Evolutionary conservation across 2,888 invertebrate genomes (phyloP).

Genomic region (Harpalus rubripes): DNA sequence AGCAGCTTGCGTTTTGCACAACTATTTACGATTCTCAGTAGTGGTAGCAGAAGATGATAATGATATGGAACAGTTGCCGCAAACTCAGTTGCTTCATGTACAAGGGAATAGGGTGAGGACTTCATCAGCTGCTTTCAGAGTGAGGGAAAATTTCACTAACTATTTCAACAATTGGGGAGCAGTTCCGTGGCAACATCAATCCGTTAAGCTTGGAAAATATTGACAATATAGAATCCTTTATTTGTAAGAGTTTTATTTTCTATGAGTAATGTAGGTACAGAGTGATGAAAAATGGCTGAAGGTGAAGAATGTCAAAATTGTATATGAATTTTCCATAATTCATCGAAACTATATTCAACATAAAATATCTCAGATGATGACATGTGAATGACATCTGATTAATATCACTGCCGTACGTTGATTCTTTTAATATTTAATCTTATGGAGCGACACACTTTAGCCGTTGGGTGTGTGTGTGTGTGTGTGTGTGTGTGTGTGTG

Average conservation of each 20-base stretch:
- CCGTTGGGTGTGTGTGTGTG: no score
- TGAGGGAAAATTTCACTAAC: slow-evolving; percentile 1
- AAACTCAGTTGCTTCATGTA: not conserved
- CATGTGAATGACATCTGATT: no score
- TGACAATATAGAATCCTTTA: not conserved
- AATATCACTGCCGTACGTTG: no score
- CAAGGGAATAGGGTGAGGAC: not conserved
- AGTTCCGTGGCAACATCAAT: slow-evolving; percentile 19
- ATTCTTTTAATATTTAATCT: no score
- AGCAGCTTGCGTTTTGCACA: not conserved
- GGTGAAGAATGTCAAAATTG: no score
- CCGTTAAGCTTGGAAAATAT: slow-evolving; percentile 13
- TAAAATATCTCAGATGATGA: no score
- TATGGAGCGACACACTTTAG: no score
- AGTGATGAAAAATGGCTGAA: no score
- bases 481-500: no score
- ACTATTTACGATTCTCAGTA: not conserved
- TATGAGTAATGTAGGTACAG: slow-evolving; percentile 12
- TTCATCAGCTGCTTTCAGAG: slow-evolving; percentile 1
- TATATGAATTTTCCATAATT: no score
- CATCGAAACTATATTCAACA: no score
- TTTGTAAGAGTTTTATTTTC: slow-evolving; percentile 5
- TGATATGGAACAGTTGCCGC: not conserved
- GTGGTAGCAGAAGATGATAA: not conserved
- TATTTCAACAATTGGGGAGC: slow-evolving; percentile 17